phyloP scores from a whole-genome alignment of 2,113 vertebrate species.

The Callocephalon fimbriatum region DNA sequence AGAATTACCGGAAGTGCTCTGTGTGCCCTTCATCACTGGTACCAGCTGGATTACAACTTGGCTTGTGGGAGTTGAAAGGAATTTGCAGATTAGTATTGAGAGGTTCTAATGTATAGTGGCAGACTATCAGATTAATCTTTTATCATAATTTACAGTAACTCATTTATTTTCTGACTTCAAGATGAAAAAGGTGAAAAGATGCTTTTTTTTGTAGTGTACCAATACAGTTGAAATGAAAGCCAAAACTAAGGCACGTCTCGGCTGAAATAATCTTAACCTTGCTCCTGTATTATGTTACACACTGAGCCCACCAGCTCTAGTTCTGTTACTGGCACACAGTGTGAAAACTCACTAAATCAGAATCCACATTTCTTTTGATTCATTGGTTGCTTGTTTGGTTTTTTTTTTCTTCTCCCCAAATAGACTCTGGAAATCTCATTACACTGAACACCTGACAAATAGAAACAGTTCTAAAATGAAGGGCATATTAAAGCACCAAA shows the following conservation, averaged over 20 bases:
- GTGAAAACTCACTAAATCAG: background rate
- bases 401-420: rapidly evolving
- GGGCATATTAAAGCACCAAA: background rate
- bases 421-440: background rate
- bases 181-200: background rate
- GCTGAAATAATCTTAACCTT: background rate
- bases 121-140: background rate
- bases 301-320: background rate
- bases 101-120: background rate
- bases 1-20: background rate
- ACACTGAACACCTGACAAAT: background rate
- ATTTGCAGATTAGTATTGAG: background rate
- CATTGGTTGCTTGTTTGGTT: background rate
- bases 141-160: background rate
- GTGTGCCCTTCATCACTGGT: background rate
- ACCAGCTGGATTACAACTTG: background rate
- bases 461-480: background rate
- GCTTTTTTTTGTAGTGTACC: background rate
- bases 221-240: background rate
- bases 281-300: background rate
- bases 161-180: background rate
- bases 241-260: background rate
- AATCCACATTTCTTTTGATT: background rate
- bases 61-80: background rate
- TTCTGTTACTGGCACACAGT: background rate